These are phyloP conservation scores for Drosophila gunungcola DNA, from an alignment of 1,140 invertebrate species.

Conservation along the genomic window DNA sequence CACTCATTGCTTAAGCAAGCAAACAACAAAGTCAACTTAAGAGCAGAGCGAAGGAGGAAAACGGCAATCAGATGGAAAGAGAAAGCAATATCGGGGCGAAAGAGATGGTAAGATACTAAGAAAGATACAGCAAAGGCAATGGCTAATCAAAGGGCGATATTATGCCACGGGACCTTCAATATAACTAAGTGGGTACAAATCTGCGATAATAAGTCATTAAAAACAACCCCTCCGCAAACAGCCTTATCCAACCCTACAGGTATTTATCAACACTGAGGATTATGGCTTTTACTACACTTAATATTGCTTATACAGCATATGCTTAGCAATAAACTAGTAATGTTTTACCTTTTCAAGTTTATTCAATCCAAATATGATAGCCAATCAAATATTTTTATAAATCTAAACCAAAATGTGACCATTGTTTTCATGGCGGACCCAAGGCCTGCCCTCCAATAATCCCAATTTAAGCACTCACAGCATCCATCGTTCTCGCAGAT, in stretches of 20 bases:
- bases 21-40: slow-evolving; percentile 31
- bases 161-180: background rate
- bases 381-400: background rate
- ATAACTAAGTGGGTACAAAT: slow-evolving; percentile 11
- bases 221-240: background rate
- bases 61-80: background rate
- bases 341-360: background rate
- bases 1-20: slow-evolving; percentile 29
- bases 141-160: background rate
- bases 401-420: background rate
- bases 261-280: background rate
- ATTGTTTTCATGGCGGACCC: no score
- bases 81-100: background rate
- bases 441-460: background rate
- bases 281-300: background rate
- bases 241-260: background rate
- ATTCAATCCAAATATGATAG: no score
- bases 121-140: background rate
- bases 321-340: background rate
- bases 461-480: background rate
- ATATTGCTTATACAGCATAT: background rate
- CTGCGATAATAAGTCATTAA: background rate
- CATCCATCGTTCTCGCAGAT: no score
- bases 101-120: background rate
- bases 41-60: slow-evolving; percentile 1